Conservation (phyloP, 2,113 vertebrate genomes). For the Hemichromis elongatus region DNA sequence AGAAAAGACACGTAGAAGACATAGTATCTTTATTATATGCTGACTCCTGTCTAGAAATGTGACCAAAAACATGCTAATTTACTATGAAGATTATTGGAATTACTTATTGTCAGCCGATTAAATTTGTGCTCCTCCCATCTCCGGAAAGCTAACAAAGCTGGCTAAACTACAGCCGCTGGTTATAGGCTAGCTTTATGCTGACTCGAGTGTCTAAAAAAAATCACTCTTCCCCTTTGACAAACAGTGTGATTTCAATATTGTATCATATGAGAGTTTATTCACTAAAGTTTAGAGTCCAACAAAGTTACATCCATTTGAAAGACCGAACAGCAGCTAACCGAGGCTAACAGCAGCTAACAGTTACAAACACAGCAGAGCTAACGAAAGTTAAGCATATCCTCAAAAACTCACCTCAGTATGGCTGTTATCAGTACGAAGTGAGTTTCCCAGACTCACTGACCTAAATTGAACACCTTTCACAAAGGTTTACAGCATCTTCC, state of each 20-base stretch:
- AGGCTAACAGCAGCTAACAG: neutral
- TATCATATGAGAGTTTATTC: neutral
- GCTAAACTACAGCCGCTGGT: neutral
- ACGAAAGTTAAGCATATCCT: neutral
- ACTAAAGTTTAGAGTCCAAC: neutral
- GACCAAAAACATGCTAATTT: neutral
- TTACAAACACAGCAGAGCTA: neutral
- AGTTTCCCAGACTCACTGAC: neutral
- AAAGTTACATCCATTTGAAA: neutral
- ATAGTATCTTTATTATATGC: neutral
- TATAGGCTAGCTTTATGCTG: neutral
- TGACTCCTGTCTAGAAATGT: neutral
- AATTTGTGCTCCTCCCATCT: neutral
- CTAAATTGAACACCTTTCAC: neutral
- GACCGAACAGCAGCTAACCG: neutral
- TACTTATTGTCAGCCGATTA: neutral
- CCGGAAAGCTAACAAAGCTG: neutral
- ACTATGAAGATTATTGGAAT: neutral
- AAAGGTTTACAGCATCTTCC: neutral
- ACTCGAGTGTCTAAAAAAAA: neutral
- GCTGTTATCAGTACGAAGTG: neutral
- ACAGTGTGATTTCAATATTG: neutral
- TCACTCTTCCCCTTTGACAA: neutral
- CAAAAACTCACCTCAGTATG: neutral
- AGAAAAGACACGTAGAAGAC: neutral